Evolutionary conservation across 2,113 vertebrate species (phyloP), one percentile per base, ranked within the genome.

Genomic region (Menura novaehollandiae): DNA sequence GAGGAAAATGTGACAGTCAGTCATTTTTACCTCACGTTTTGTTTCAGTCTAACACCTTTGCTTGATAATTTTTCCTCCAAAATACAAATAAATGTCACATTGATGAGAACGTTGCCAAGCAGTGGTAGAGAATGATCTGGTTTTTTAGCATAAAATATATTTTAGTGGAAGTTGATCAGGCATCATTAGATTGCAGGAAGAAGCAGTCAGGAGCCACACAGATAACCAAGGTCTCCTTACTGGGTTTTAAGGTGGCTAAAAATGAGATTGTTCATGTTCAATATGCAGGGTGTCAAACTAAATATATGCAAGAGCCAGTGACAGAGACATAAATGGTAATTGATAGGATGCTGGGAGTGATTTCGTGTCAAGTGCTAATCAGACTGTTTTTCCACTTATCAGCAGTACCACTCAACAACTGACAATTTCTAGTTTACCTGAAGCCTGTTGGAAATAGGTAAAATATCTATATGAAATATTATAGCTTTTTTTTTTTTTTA

Each of bases 321-420:
- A 52, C 81, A 91, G 76, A 28, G 52, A 33, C 47, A n/a, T 74
- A 77, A 68, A 75, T 81, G 88, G 49, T 83, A 72, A 91, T 62
- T 76, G 89, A 63, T 68, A 64, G 89, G 82, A 59, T 87, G 73
- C 73, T 86, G 66, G 83, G 37, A 88, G 93, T 68, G 67, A 87
- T 94, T 93, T 91, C 87, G 24, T 52, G 84, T 89, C 89, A 74
- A 82, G 43, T 64, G 69, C 68, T 77, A 66, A 85, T 92, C 88
- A 91, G 62, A 2, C 49, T 88, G 69, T 37, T 93, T 85, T 87
- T 59, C 59, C 30, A 22, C 59, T 88, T 66, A 44, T 7, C 82
- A 79, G 73, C 7, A 1, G 67, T 24, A 49, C 15, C 47, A 27
- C 49, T 82, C 75, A 33, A 33, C 71, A 93, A 69, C 60, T 92